Evolutionary conservation across 1,140 invertebrate genomes (phyloP), one percentile per base, ranked within the genome.

Genomic region (Drosophila littoralis): DNA sequence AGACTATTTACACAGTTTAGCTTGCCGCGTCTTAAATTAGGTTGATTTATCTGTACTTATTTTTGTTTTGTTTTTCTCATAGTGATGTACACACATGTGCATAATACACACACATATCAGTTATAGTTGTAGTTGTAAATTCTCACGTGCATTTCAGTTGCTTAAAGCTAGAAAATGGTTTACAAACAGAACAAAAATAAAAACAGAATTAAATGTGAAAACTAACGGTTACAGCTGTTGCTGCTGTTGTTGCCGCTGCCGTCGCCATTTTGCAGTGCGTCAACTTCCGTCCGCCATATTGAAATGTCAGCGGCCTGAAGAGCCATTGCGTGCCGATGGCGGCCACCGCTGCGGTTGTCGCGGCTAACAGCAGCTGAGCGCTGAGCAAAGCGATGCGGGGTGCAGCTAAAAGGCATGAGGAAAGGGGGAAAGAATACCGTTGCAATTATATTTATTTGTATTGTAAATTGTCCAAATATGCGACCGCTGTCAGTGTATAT

Each of bases 141-240:
- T 89, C 85, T 89, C 85, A 90, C 85, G 85, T 89, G 85, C 85
- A 89, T 90, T 89, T 89, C 85, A 90, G 85, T 89, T 89, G 85
- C 84, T 90, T 89, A 89, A 71, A 89, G 84, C 84, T 89, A 89
- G 78, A 88, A 89, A 83, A 42, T 48, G 77, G 32, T 68, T 69
- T 55, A 75, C 67, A 74, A 81, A 81, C 35, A 43, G 55, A 68
- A 71, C 36, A 22, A 71, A 52, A 35, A 54, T 38, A 58, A 33
- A 55, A 50, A 51, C 10, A 12, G 13, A 63, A 46, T 58, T 42
- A 52, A 64, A 59, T 52, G 28, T 35, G 28, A 46, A 28, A 33
- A 59, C 42, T 46, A 59, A 58, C 22, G 12, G 38, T 43, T 58
- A n/a, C 8, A 33, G 55, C 22, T 50, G 46, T 7, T 17, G 45